phyloP scores from a whole-genome alignment of 2,113 vertebrate genomes.

The Symphodus melops region DNA sequence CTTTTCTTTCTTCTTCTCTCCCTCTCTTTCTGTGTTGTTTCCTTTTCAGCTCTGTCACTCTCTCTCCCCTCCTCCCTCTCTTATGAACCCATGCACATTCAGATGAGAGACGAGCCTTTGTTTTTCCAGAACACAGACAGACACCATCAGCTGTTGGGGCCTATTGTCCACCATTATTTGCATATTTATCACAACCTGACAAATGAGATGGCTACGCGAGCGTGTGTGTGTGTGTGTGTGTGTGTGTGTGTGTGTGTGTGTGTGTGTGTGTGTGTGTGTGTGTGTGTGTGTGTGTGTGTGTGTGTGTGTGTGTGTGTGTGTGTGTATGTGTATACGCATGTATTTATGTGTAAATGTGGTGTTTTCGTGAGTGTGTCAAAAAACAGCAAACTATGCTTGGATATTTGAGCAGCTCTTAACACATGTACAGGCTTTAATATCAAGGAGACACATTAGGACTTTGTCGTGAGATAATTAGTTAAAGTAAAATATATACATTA shows the following conservation, averaged over 20 bases:
- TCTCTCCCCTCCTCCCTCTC: constrained; percentile 45
- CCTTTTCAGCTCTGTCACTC: constrained; percentile 27
- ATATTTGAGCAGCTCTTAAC: constrained; percentile 28
- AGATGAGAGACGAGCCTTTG: constrained; percentile 70
- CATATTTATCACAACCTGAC: constrained; percentile 80
- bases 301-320: neutral
- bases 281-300: no score
- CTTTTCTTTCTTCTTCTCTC: constrained; percentile 29
- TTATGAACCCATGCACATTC: constrained; percentile 57
- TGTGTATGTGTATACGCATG: no score
- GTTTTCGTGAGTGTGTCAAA: constrained; percentile 22
- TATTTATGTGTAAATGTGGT: no score
- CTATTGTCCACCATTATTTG: constrained; percentile 76
- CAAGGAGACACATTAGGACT: constrained; percentile 2
- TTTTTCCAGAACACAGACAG: constrained; percentile 65
- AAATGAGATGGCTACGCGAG: constrained; percentile 47
- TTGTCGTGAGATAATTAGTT: neutral
- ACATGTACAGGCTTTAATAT: constrained; percentile 34
- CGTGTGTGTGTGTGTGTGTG: neutral
- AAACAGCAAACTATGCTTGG: constrained; percentile 25
- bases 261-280: neutral
- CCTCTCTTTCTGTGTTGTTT: constrained; percentile 20
- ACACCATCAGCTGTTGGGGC: constrained; percentile 76
- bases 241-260: neutral
- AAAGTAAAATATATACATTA: constrained; percentile 3